Base-by-base conservation (phyloP, 2,888 invertebrate genomes). In the Dynastes tityus region DNA sequence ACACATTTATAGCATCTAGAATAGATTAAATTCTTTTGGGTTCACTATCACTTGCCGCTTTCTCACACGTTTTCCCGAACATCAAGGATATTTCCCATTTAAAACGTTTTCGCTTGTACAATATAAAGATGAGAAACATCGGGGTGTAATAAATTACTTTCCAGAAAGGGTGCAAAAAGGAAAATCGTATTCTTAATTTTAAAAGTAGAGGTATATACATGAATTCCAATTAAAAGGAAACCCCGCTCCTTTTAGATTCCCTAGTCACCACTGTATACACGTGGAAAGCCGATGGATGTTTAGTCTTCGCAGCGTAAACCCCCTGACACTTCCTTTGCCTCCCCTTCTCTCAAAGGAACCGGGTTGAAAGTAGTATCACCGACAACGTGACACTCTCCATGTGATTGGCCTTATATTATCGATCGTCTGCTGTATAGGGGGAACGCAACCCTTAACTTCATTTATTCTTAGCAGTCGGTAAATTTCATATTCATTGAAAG, bases 371-470 rank as follows among this genome's bases (percentile, higher is more conserved):
- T 67, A 45, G 67, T 40, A 37, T 45, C 67, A 37, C 40, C 67
- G 22, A 67, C 67, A 75, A 78, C 80, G 75, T 79, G 80, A 80
- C 81, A 81, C 80, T 80, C 82, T 76, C 73, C 80, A 67, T 67
- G 78, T 80, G 82, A 82, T 82, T 82, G 82, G 81, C 78, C 78
- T 79, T 80, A 80, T 81, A 81, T 81, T 80, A 67, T 67, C 67
- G 82, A 82, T 82, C 81, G 76, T 45, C 67, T 6, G 0, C 29
- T 45, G 40, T 45, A 51, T 40, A 37, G 53, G 55, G 40, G 40
- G 67, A 45, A 37, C 77, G 71, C 78, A 80, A 80, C 76, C 81
- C 80, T 81, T 79, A 78, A 80, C 80, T 80, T 80, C 81, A 76
- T 81, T 80, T 80, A 80, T 79, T 80, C 80, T 81, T 80, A 78